Evolutionary conservation across 2,113 vertebrate genomes (phyloP).

Genomic region (Semnornis frantzii): DNA sequence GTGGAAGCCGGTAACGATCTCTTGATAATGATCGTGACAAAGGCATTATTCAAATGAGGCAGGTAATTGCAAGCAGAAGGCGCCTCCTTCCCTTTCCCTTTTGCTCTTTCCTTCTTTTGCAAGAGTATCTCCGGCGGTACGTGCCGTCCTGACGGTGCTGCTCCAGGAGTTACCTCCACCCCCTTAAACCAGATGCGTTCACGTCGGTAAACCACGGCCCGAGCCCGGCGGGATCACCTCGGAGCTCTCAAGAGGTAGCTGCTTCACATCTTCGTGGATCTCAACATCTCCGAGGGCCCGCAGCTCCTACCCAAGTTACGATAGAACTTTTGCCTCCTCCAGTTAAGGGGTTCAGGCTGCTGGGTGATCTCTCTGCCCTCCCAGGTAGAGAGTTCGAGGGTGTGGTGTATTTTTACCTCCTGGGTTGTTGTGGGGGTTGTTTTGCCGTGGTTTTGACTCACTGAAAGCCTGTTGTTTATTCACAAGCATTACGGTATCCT

Average conservation of each 20-base stretch:
- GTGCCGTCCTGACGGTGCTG: not conserved
- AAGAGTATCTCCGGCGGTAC: not conserved
- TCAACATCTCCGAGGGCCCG: not conserved
- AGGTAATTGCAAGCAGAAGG: constrained; percentile 80
- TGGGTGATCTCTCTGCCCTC: not conserved
- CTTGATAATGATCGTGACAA: constrained; percentile 76
- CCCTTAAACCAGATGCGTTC: not conserved
- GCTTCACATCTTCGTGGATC: not conserved
- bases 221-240: not conserved
- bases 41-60: constrained; percentile 79
- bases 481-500: constrained; percentile 80
- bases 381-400: not conserved
- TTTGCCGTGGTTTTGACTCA: not conserved
- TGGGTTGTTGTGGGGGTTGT: not conserved
- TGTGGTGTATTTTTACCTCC: not conserved
- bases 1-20: constrained; percentile 70
- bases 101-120: not conserved
- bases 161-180: not conserved
- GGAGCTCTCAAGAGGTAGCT: not conserved
- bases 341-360: not conserved
- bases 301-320: not conserved
- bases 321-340: not conserved
- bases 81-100: not conserved
- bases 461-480: constrained; percentile 55
- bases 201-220: not conserved